A percentile compares a stretch with the other conserved stretches of the same genome.
phyloP scores from a whole-genome alignment of 2,113 vertebrate species.

The Phasianus colchicus region DNA sequence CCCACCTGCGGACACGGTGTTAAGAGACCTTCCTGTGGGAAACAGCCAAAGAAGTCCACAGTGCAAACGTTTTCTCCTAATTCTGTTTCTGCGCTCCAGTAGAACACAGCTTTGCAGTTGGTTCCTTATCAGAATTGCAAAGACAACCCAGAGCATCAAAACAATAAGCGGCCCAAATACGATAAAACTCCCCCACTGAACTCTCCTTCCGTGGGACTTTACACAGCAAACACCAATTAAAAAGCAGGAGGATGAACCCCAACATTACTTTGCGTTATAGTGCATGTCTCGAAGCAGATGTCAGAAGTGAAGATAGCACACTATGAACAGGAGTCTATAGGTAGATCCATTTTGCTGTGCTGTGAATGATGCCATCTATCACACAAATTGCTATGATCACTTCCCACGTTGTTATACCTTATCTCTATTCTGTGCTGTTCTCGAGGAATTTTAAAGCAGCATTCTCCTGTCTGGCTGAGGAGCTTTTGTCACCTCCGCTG shows the following conservation, averaged over 20 bases:
- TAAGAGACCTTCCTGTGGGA: rapidly evolving
- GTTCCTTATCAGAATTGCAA: neutral
- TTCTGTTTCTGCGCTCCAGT: neutral
- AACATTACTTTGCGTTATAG: neutral
- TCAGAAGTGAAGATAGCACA: rapidly evolving
- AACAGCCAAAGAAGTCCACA: neutral
- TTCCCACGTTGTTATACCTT: slow-evolving; percentile 19
- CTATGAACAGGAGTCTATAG: neutral
- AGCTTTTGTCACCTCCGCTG: slow-evolving; percentile 3
- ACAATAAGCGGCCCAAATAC: rapidly evolving
- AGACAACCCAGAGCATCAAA: rapidly evolving
- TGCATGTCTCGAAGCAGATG: rapidly evolving
- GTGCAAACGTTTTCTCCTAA: neutral
- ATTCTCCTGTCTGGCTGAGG: neutral
- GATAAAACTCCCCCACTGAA: rapidly evolving
- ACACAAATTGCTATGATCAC: neutral
- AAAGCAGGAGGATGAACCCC: neutral
- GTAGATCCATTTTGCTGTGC: neutral
- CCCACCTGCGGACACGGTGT: neutral
- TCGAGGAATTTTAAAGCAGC: slow-evolving; percentile 25
- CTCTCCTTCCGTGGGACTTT: neutral
- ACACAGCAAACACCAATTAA: neutral
- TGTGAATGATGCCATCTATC: slow-evolving; percentile 20
- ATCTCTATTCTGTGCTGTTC: slow-evolving; percentile 9
- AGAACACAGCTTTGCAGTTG: neutral